These are phyloP conservation scores for Periphyllus acericola DNA, from an alignment of 2,888 invertebrate genomes.

Conservation along the genomic window DNA sequence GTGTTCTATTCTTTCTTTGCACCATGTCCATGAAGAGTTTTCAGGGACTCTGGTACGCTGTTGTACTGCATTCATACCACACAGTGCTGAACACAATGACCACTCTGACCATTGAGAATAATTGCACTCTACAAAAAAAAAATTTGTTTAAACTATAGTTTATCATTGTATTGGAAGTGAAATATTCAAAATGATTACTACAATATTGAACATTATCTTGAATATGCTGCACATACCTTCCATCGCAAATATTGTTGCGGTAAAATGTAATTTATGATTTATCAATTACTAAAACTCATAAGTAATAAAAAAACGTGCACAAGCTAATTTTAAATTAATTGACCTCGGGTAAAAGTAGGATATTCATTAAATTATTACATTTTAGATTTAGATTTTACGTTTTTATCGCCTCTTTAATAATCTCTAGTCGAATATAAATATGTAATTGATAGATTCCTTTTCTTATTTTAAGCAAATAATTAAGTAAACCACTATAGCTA, in stretches of 20 bases:
- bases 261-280: not conserved
- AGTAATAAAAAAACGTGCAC: no score
- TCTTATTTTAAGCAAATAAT: no score
- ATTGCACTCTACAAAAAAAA: conserved; percentile 70
- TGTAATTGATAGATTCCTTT: no score
- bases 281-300: no score
- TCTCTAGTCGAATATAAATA: no score
- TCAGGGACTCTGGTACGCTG: conserved; percentile 70
- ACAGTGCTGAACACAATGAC: conserved; percentile 82
- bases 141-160: not conserved
- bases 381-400: no score
- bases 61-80: conserved; percentile 73
- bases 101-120: conserved; percentile 82
- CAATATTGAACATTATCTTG: not conserved
- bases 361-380: no score
- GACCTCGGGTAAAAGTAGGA: not conserved
- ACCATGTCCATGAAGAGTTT: conserved; percentile 67
- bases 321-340: not conserved
- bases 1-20: conserved; percentile 68
- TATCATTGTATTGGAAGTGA: not conserved
- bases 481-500: no score
- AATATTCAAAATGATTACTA: not conserved
- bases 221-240: not conserved
- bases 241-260: not conserved
- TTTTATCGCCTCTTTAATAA: no score